Conservation (phyloP, 2,888 invertebrate genomes). For the Maniola hyperantus region DNA sequence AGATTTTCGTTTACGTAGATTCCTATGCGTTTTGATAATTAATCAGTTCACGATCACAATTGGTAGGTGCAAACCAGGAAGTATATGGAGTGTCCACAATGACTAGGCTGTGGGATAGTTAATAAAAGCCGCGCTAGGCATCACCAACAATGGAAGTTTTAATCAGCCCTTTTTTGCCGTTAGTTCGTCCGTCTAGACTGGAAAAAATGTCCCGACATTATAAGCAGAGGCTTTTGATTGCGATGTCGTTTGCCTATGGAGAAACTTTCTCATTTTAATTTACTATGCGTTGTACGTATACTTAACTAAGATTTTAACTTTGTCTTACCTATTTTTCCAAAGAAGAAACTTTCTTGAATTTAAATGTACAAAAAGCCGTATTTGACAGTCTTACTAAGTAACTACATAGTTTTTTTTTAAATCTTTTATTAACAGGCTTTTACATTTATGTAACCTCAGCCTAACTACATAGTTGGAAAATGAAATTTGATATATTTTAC, state of each 20-base stretch:
- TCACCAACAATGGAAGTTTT: conserved; percentile 72
- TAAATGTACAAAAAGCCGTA: too few relatives aligned
- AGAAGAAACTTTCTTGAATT: too few relatives aligned
- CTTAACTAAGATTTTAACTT: neutral
- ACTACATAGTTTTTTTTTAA: too few relatives aligned
- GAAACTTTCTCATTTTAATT: conserved; percentile 37
- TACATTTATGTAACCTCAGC: too few relatives aligned
- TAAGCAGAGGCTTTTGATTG: conserved; percentile 55
- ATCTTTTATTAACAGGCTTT: too few relatives aligned
- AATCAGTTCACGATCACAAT: too few relatives aligned
- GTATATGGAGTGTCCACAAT: conserved; percentile 36
- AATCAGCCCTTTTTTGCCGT: conserved; percentile 73
- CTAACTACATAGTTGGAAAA: too few relatives aligned
- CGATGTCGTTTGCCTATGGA: conserved; percentile 42
- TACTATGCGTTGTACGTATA: neutral
- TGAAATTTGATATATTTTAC: too few relatives aligned
- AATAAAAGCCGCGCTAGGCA: conserved; percentile 46
- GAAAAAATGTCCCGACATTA: conserved; percentile 62
- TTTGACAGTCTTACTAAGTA: too few relatives aligned
- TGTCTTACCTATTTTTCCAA: too few relatives aligned
- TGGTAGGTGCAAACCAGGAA: neutral
- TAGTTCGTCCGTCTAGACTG: conserved; percentile 71
- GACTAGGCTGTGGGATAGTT: conserved; percentile 39
- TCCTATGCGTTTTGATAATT: too few relatives aligned
- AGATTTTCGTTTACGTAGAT: too few relatives aligned